Evolutionary conservation across 2,797 vertebrate species (phyloP).

Genomic region (Allobates femoralis): DNA sequence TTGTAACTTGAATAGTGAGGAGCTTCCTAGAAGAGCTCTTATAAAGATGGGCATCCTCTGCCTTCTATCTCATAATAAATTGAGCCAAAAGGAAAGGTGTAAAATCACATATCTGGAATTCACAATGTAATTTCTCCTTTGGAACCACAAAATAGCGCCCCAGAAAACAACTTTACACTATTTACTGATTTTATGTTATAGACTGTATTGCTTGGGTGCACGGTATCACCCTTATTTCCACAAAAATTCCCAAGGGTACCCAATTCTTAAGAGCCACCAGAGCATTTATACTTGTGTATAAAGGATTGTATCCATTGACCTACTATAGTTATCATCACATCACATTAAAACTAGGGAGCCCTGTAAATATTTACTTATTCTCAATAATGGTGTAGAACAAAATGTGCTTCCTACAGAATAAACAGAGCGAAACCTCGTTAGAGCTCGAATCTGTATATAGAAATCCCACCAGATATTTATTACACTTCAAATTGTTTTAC

Average conservation of each 20-base stretch:
- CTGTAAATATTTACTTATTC: constrained; percentile 48
- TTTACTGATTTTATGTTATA: neutral
- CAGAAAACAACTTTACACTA: neutral
- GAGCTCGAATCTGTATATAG: constrained; percentile 42
- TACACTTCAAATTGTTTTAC: constrained; percentile 41
- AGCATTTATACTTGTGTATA: neutral
- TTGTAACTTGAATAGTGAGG: no score
- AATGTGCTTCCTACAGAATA: constrained; percentile 6
- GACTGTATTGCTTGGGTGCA: neutral
- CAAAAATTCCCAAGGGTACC: neutral
- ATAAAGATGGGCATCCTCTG: no score
- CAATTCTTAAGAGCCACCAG: neutral
- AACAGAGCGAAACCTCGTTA: neutral
- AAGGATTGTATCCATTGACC: neutral
- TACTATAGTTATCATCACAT: constrained; percentile 24
- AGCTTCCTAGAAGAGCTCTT: no score
- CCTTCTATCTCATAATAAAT: no score
- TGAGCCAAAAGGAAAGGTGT: no score
- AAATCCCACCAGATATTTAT: constrained; percentile 40
- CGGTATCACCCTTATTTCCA: neutral
- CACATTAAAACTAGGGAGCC: constrained; percentile 15
- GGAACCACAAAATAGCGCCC: neutral
- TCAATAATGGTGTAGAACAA: neutral
- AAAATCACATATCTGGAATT: no score
- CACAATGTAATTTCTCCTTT: no score